Evolutionary conservation across 1,140 invertebrate species (phyloP).

Genomic region (Hyphantria cunea): DNA sequence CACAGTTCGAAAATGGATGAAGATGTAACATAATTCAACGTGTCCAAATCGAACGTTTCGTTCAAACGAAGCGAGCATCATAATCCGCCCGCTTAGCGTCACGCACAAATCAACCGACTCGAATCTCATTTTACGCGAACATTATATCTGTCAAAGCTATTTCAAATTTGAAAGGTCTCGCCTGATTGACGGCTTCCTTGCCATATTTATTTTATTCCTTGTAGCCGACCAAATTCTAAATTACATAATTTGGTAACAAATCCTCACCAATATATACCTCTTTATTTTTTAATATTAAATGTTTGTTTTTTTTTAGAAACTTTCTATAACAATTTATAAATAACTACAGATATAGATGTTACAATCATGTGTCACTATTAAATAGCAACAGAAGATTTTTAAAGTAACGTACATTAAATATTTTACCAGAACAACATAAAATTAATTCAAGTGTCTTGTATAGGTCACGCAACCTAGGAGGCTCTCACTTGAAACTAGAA

Average conservation of each 20-base stretch:
- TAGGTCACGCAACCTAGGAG: background rate
- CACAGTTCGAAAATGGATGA: background rate
- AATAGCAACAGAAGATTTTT: too few relatives aligned
- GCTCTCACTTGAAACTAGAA: conserved; percentile 31
- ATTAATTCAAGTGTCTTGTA: too few relatives aligned
- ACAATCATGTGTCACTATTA: too few relatives aligned
- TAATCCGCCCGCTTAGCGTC: background rate
- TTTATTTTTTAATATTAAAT: too few relatives aligned
- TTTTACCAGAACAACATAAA: too few relatives aligned
- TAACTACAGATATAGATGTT: too few relatives aligned
- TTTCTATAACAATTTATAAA: too few relatives aligned
- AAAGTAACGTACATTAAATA: too few relatives aligned
- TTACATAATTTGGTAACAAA: too few relatives aligned
- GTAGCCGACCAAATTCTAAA: too few relatives aligned
- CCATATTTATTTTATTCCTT: conserved; percentile 56
- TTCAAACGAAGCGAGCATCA: background rate
- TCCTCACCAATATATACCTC: too few relatives aligned
- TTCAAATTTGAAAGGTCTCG: conserved; percentile 6
- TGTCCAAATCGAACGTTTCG: background rate
- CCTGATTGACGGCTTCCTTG: conserved; percentile 30
- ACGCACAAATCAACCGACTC: conserved; percentile 1
- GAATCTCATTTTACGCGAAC: conserved; percentile 7
- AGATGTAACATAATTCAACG: background rate
- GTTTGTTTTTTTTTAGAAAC: too few relatives aligned
- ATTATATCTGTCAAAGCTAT: conserved; percentile 1